Base-by-base conservation (phyloP, 2,888 invertebrate species). In the Phengaris arion region DNA sequence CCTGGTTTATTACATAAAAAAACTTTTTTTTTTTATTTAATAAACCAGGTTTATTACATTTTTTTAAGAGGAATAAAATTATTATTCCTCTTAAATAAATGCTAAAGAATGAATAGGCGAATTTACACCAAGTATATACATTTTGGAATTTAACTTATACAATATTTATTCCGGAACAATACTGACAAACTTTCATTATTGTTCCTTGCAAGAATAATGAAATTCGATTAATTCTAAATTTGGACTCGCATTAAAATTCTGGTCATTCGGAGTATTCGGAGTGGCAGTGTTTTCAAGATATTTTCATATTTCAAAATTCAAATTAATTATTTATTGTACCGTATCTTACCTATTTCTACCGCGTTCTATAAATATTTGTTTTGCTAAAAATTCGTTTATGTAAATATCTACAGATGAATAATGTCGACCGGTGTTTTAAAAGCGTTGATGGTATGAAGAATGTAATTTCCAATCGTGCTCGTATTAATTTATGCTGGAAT, bases 181-280 rank as follows among this genome's bases (percentile, higher is more conserved):
- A 22, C 9, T 59, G 22, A 59, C 59, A 59, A 22, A 3, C 59
- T 59, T 22, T 22, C 22, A 22, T 59, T 55, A 59, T 59, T 59
- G 22, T 59, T 59, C 22, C 10, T 22, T 59, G 48, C 48, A 59
- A 59, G 59, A 59, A 59, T 59, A 59, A 59, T 22, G 59, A 59
- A 59, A 59, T 59, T 59, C 59, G 59, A 59, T 59, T 59, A 9
- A 59, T 8, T 9, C 57, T 15, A 15, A 59, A 59, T 59, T 22
- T 10, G 59, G 22, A 22, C 22, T 59, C 59, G 59, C 22, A 22
- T 59, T 59, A 59, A 59, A 59, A 59, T 59, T 59, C 59, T 59
- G 59, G 59, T 59, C 59, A 59, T 59, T 15, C 59, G 9, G 59
- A 59, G 22, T 59, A 22, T 59, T 59, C 22, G 22, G 22, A 48